Conservation (phyloP, 2,888 invertebrate genomes). For the Sialis fuliginosa region DNA sequence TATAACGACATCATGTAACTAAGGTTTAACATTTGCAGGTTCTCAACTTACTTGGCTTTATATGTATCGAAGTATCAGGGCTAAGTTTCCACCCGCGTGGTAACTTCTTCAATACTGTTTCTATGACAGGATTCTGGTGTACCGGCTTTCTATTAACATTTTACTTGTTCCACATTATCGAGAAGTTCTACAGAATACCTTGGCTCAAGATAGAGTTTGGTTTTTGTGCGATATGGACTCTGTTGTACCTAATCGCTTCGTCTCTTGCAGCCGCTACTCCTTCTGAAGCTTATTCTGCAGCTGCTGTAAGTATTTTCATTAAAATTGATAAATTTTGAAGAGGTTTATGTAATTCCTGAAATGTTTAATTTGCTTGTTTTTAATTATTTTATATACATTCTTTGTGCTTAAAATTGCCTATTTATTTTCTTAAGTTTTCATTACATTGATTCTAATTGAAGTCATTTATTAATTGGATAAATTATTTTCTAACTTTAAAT, state of each 20-base stretch:
- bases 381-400: neutral
- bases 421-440: no score
- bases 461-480: no score
- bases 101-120: conserved; percentile 57
- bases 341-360: no score
- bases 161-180: conserved; percentile 73
- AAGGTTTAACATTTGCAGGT: conserved; percentile 35
- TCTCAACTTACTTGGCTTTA: conserved; percentile 58
- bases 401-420: no score
- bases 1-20: neutral
- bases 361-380: no score
- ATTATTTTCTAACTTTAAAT: no score
- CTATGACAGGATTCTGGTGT: conserved; percentile 75
- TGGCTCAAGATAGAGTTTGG: conserved; percentile 71
- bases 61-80: conserved; percentile 50
- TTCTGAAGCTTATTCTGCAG: conserved; percentile 43
- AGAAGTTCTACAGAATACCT: conserved; percentile 68
- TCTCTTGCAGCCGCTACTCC: conserved; percentile 43
- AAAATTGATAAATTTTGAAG: no score
- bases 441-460: no score
- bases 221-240: conserved; percentile 55
- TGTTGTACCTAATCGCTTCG: conserved; percentile 59
- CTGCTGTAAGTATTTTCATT: conserved; percentile 58
- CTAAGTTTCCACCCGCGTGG: conserved; percentile 36
- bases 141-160: conserved; percentile 59